Evolutionary conservation across 2,113 vertebrate species (phyloP).

Genomic region (Rhabdornis inornatus): DNA sequence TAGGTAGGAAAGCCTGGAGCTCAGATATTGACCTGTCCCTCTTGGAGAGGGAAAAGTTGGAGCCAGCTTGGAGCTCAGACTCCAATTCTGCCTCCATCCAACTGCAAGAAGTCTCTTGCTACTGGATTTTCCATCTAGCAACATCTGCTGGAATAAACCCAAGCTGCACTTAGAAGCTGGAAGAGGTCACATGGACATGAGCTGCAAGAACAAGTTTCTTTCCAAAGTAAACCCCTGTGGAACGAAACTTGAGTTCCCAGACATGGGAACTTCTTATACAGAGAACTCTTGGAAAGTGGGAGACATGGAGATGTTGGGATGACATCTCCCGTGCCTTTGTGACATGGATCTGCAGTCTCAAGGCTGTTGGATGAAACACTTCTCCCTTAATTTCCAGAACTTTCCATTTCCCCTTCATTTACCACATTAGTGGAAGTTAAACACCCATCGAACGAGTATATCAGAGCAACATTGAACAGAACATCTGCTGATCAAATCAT

Average conservation of each 20-base stretch:
- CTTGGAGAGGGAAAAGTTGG: background rate
- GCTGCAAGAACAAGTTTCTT: background rate
- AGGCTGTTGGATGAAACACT: background rate
- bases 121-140: slow-evolving; percentile 15
- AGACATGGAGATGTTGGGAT: background rate
- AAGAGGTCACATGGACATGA: background rate
- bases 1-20: background rate
- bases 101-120: background rate
- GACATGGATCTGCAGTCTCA: background rate
- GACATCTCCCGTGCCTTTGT: background rate
- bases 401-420: background rate
- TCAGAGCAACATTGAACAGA: background rate
- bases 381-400: background rate
- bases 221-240: slow-evolving; percentile 48
- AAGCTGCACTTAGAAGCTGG: background rate
- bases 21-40: fast-evolving
- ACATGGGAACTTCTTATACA: slow-evolving; percentile 13
- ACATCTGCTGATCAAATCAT: background rate
- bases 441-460: background rate
- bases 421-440: background rate
- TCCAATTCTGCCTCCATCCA: background rate
- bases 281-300: background rate
- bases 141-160: background rate
- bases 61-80: background rate
- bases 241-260: background rate